Evolutionary conservation across 2,888 invertebrate species (phyloP).

Genomic region (Mystacides longicornis): DNA sequence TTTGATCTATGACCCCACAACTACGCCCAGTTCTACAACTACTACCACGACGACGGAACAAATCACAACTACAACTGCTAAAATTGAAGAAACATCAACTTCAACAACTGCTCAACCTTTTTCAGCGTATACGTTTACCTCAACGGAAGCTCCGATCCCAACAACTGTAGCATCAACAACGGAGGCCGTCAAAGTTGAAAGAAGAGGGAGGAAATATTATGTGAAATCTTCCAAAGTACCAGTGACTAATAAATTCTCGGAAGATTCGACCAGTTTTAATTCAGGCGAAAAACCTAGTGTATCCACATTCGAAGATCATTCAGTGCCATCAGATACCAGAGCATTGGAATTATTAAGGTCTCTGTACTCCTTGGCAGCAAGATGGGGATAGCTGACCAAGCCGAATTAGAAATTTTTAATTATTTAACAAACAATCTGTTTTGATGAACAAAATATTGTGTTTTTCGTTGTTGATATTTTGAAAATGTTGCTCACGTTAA

Average conservation of each 20-base stretch:
- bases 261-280: conserved; percentile 12
- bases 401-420: neutral
- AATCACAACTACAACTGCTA: conserved; percentile 33
- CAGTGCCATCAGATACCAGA: conserved; percentile 61
- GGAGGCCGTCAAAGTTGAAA: conserved; percentile 28
- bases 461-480: too few species aligned
- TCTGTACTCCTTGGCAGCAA: conserved; percentile 74
- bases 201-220: conserved; percentile 39
- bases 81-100: conserved; percentile 36
- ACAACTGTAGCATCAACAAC: conserved; percentile 31
- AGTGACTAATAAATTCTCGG: conserved; percentile 31
- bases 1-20: conserved; percentile 22
- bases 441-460: too few species aligned
- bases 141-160: conserved; percentile 38
- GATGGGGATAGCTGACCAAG: conserved; percentile 53
- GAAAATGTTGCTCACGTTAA: too few species aligned
- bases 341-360: conserved; percentile 78
- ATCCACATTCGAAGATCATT: conserved; percentile 33
- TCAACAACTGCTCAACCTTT: conserved; percentile 31
- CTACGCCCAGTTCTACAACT: conserved; percentile 25
- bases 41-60: conserved; percentile 35
- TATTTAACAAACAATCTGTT: too few species aligned
- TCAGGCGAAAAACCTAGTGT: conserved; percentile 33
- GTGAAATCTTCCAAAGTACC: conserved; percentile 33
- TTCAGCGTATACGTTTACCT: conserved; percentile 37